Evolutionary conservation across 2,113 vertebrate genomes (phyloP), one percentile per base, ranked within the genome.

Genomic region (Anhinga rufa): DNA sequence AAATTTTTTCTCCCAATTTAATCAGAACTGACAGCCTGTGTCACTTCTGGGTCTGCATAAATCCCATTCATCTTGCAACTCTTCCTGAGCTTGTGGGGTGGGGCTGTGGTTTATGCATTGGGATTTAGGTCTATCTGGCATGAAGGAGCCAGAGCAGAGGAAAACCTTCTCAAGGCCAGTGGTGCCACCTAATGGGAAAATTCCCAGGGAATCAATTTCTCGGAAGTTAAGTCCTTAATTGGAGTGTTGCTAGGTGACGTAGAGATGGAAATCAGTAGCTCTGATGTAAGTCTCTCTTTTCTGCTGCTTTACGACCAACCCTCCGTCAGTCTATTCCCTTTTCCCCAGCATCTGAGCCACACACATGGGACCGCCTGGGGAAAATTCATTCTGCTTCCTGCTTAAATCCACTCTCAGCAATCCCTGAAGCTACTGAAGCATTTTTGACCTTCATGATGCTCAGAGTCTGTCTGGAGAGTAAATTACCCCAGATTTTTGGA

Each of bases 151-250:
- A 48, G 49, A 52, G 31, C 12, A 40, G 40, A 66, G 8, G 20
- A 61, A 95, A 82, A 4, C 58, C 40, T 97, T 97, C 85, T 71
- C 76, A 95, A 66, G 74, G 82, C 79, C 89, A 97, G 93, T 96
- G 96, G 93, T 87, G 97, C 97, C 97, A 97, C 90, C 97, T 97
- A 95, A 91, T 68, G 97, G 97, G 91, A 91, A 93, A 92, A 92
- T 95, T 93, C 95, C 94, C 82, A 36, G 70, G 93, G 70, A 95
- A 82, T 70, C 68, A 9, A 25, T 7, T 34, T 10, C 46, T 90
- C 92, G 87, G 95, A 97, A 96, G 91, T 62, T 19, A 55, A 26
- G 5, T 60, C 89, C 95, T 88, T 96, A 92, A 24, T 9, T 4
- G 85, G 76, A 79, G 32, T n/a, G 93, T 95, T 97, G 94, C 92